phyloP scores from a whole-genome alignment of 2,113 vertebrate genomes.

The Myrmecophaga tridactyla region DNA sequence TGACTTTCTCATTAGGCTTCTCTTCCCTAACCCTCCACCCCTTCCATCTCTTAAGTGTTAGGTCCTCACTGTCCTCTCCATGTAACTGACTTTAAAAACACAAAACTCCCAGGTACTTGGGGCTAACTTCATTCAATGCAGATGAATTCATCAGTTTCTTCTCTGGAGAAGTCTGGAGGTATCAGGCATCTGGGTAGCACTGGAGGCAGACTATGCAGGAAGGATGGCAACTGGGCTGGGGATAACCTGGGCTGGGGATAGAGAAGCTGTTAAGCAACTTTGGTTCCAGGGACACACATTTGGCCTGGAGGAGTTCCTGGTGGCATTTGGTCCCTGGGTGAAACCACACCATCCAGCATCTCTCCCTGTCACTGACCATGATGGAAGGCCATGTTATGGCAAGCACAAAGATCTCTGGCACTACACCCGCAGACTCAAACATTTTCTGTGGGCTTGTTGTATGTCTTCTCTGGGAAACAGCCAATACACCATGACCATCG shows the following conservation, averaged over 20 bases:
- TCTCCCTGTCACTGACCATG: background rate
- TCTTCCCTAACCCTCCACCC: background rate
- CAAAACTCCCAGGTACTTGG: background rate
- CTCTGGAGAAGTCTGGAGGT: background rate
- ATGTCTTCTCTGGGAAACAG: slow-evolving; percentile 59
- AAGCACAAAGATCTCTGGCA: slow-evolving; percentile 55
- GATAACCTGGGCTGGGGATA: background rate
- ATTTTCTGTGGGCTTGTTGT: slow-evolving; percentile 38
- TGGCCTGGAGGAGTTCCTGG: background rate
- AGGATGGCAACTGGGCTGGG: background rate
- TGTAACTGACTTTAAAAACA: slow-evolving; percentile 3
- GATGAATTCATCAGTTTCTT: background rate
- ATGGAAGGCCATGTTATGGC: background rate
- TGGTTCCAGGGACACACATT: background rate
- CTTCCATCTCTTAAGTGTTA: background rate
- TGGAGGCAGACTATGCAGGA: background rate
- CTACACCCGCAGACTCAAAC: slow-evolving; percentile 14
- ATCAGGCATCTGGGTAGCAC: background rate
- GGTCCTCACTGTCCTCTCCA: background rate
- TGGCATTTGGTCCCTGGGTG: background rate
- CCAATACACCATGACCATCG: slow-evolving; percentile 37
- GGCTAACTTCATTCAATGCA: background rate
- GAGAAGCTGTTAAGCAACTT: background rate
- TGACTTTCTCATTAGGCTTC: background rate
- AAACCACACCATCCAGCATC: background rate